Evolutionary conservation across 2,797 vertebrate species (phyloP).

Genomic region (Meda fulgida): DNA sequence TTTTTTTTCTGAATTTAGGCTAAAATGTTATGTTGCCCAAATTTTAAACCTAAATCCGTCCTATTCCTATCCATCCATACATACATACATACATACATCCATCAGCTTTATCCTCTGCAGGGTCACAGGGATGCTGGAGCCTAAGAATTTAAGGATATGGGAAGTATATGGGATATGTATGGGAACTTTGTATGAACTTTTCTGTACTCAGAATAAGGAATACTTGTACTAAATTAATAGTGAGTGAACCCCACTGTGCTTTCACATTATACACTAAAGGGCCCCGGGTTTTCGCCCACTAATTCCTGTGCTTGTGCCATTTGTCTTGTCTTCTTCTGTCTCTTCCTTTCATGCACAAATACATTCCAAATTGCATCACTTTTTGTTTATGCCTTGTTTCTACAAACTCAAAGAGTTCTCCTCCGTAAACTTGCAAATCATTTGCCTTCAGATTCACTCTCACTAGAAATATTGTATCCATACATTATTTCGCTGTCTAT

Average conservation of each 20-base stretch:
- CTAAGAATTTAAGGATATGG: too few species aligned
- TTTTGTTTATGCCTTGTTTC: conserved; percentile 48
- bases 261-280: conserved; percentile 56
- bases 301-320: conserved; percentile 71
- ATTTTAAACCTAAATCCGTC: background rate
- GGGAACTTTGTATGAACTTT: conserved; percentile 7
- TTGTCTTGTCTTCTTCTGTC: conserved; percentile 67
- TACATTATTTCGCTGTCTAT: background rate
- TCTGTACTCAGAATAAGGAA: background rate
- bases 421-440: conserved; percentile 21
- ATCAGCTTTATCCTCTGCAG: background rate
- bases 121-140: background rate
- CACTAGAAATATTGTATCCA: background rate
- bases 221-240: conserved; percentile 9
- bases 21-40: background rate
- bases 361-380: conserved; percentile 70
- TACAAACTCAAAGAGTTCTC: conserved; percentile 24
- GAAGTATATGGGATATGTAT: too few species aligned
- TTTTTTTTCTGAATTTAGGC: background rate
- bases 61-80: background rate
- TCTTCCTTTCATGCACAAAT: conserved; percentile 65
- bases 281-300: conserved; percentile 41
- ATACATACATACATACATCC: too few species aligned
- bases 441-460: conserved; percentile 11
- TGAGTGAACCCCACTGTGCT: conserved; percentile 4